Conservation (phyloP, 2,888 invertebrate genomes). For the Dimorphilus gyrociliatus region DNA sequence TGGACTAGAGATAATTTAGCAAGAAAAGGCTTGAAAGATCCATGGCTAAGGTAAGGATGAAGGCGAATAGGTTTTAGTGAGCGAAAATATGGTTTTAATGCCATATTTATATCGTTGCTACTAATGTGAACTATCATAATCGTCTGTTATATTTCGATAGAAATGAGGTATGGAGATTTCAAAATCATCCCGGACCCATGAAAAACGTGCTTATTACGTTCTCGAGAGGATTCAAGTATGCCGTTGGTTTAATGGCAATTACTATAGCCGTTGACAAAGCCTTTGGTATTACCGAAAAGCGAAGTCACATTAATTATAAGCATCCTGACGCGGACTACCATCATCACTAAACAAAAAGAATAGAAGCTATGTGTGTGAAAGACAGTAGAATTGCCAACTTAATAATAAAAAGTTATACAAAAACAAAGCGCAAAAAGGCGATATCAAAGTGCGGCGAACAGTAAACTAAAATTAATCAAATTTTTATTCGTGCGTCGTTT, state of each 20-base stretch:
- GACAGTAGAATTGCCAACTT: too few species aligned
- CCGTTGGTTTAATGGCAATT: slow-evolving; percentile 7
- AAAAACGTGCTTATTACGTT: slow-evolving; percentile 3
- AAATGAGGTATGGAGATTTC: slow-evolving; percentile 12
- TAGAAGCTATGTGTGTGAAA: too few species aligned
- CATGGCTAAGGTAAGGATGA: slow-evolving; percentile 41
- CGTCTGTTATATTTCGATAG: slow-evolving; percentile 5
- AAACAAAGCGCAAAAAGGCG: too few species aligned
- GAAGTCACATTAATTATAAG: too few species aligned
- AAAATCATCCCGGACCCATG: slow-evolving; percentile 7
- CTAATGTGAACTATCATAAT: not conserved
- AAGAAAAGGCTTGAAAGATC: slow-evolving; percentile 17
- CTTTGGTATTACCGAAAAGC: not conserved
- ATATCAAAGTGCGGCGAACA: too few species aligned
- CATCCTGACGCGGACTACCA: too few species aligned
- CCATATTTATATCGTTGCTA: not conserved
- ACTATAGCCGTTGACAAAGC: slow-evolving; percentile 3
- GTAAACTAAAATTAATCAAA: too few species aligned
- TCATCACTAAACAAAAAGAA: too few species aligned
- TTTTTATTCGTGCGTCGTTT: too few species aligned
- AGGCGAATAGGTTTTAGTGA: not conserved
- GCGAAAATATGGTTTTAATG: not conserved
- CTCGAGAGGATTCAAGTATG: slow-evolving; percentile 9
- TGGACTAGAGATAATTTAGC: slow-evolving; percentile 12
- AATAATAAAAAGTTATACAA: too few species aligned